Percentiles rank a stretch among this genome's conserved stretches.
phyloP scores from a whole-genome alignment of 2,888 invertebrate species.

The Ochropleura leucogaster region DNA sequence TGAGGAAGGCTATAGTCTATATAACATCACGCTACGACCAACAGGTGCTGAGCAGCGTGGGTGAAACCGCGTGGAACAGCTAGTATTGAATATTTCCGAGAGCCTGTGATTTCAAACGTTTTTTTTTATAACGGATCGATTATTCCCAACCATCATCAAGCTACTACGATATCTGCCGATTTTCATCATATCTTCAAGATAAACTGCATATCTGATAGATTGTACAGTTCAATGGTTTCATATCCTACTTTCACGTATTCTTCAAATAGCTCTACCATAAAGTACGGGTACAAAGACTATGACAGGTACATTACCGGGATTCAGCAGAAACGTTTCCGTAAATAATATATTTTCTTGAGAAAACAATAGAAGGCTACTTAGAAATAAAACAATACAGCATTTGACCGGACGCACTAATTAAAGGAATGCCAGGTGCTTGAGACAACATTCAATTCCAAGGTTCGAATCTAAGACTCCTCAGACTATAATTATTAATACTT shows the following conservation, averaged over 20 bases:
- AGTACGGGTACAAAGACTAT: slow-evolving; percentile 13
- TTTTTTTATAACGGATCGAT: neutral
- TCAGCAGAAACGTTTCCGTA: slow-evolving; percentile 1
- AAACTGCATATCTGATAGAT: slow-evolving; percentile 29
- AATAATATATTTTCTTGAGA: slow-evolving; percentile 22
- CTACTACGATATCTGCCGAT: slow-evolving; percentile 17
- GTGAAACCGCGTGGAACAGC: neutral
- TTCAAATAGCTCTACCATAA: slow-evolving; percentile 41
- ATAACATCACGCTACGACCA: too few relatives aligned
- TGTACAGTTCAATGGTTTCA: slow-evolving; percentile 34
- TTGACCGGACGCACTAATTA: slow-evolving; percentile 49
- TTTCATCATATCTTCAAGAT: slow-evolving; percentile 38
- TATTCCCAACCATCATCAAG: neutral
- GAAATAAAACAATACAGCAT: slow-evolving; percentile 43
- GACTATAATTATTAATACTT: neutral
- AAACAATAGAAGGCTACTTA: slow-evolving; percentile 27
- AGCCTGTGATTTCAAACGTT: slow-evolving; percentile 1
- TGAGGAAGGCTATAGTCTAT: too few relatives aligned
- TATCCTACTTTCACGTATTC: slow-evolving; percentile 43
- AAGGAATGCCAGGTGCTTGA: slow-evolving; percentile 34
- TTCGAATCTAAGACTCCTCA: slow-evolving; percentile 2
- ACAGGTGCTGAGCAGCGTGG: too few relatives aligned
- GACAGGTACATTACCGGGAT: neutral
- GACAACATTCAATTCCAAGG: slow-evolving; percentile 11
- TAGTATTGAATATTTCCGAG: neutral